Conservation (phyloP, 1,140 invertebrate genomes). For the Laupala kohalensis region DNA sequence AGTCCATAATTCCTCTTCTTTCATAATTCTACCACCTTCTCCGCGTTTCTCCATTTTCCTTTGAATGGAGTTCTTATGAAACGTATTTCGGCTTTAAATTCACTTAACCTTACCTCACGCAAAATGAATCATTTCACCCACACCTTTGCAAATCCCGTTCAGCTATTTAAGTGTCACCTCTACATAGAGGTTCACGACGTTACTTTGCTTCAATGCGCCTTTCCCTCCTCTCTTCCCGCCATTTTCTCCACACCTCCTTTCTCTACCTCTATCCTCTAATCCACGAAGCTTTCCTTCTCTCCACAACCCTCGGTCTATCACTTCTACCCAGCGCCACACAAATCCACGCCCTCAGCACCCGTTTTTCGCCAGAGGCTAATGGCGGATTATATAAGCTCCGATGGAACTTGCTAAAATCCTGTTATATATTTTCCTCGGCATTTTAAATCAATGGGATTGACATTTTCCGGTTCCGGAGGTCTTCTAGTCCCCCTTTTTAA, state of each 20-base stretch:
- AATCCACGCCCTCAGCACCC: background rate
- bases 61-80: too few relatives aligned
- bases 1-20: too few relatives aligned
- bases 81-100: too few relatives aligned
- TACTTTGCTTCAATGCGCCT: too few relatives aligned
- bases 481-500: background rate
- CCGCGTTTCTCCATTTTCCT: too few relatives aligned
- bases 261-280: background rate
- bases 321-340: background rate
- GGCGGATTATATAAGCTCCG: background rate
- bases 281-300: background rate
- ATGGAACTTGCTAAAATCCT: background rate
- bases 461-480: background rate
- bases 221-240: background rate
- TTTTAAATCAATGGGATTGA: background rate
- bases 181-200: too few relatives aligned
- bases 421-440: background rate
- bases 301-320: background rate
- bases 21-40: too few relatives aligned
- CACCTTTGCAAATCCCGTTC: too few relatives aligned
- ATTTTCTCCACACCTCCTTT: background rate
- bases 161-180: too few relatives aligned
- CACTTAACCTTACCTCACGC: too few relatives aligned
- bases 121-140: too few relatives aligned
- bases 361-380: background rate